Base-by-base conservation (phyloP, 2,797 vertebrate genomes). In the Sparus aurata region DNA sequence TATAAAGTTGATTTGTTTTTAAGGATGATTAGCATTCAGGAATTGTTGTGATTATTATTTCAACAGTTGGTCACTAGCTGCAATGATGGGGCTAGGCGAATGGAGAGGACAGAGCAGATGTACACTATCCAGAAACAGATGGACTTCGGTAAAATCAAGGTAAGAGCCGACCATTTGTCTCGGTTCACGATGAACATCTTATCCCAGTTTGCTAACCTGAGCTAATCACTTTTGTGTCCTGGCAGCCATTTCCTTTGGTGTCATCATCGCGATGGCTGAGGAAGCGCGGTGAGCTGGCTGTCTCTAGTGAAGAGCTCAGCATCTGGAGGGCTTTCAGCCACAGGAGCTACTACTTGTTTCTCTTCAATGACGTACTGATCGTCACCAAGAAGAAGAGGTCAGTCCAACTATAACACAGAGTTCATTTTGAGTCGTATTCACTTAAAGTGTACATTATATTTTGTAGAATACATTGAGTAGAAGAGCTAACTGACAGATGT, bases 61-160 rank as follows among this genome's bases (percentile, higher is more conserved):
- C 46, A 66, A 79, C 70, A 99, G 98, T 90, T 99, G 89, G 98
- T 99, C n/a, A 95, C 87, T 15, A 95, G 85, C 64, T 99, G 98
- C 90, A 99, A 99, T 0, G 97, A 99, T 1, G 97, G 98, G 0
- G 98, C 98, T 0, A 94, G 95, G 57, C 94, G 93, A 27, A 99
- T 99, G 98, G 98, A 99, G 92, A 95, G 97, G 77, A 99, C 95
- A 0, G 98, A 99, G 89, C 97, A 98, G 95, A 97, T 99, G 97
- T 98, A 95, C 93, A 97, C 95, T 0, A 96, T 99, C 83, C 97
- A 99, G 92, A 97, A 96, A 11, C 98, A 98, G 85, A 97, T 99
- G 93, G 97, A 98, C 22, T 99, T 99, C 6, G 94, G 97, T 18
- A 99, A 97, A 91, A 98, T 97, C 85, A 99, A 99, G 96, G 98